These are phyloP conservation scores for Drosophila tripunctata DNA, from an alignment of 2,888 invertebrate species.

Conservation along the genomic window DNA sequence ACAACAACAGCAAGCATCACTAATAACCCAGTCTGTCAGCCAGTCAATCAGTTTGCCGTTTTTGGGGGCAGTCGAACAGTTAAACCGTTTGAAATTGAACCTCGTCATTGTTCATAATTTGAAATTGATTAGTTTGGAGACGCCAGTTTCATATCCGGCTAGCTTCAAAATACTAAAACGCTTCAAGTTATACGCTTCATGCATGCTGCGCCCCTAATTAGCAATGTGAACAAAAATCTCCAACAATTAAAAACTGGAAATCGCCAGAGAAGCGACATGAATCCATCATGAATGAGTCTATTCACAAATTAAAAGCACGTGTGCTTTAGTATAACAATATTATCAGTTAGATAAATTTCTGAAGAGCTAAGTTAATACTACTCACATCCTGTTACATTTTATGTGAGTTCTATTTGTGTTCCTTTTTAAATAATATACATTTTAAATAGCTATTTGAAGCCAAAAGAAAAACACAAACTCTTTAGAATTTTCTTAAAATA, in stretches of 20 bases:
- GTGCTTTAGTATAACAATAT: no score
- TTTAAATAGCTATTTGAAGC: no score
- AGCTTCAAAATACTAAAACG: conserved; percentile 31
- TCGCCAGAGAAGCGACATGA: conserved; percentile 27
- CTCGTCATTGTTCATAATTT: conserved; percentile 67
- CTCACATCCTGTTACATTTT: background rate
- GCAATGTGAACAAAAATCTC: conserved; percentile 52
- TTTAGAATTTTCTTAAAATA: no score
- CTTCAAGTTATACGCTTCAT: conserved; percentile 30
- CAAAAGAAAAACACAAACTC: no score
- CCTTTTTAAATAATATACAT: no score
- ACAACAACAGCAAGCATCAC: conserved; percentile 8
- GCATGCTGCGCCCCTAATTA: conserved; percentile 55
- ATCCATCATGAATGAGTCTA: conserved; percentile 20
- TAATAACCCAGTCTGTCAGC: conserved; percentile 27
- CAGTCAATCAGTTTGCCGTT: conserved; percentile 23
- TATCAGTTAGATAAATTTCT: no score
- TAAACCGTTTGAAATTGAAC: conserved; percentile 16
- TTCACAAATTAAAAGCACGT: conserved; percentile 15
- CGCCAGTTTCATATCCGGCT: conserved; percentile 64
- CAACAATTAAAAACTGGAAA: conserved; percentile 67
- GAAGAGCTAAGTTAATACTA: background rate
- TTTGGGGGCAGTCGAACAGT: conserved; percentile 48
- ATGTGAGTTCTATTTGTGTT: no score
- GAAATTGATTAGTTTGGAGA: conserved; percentile 58